Percentiles rank a stretch among this genome's conserved stretches.
These are phyloP conservation scores for Helogale parvula DNA, from an alignment of 2,113 vertebrate species.

Conservation along the genomic window DNA sequence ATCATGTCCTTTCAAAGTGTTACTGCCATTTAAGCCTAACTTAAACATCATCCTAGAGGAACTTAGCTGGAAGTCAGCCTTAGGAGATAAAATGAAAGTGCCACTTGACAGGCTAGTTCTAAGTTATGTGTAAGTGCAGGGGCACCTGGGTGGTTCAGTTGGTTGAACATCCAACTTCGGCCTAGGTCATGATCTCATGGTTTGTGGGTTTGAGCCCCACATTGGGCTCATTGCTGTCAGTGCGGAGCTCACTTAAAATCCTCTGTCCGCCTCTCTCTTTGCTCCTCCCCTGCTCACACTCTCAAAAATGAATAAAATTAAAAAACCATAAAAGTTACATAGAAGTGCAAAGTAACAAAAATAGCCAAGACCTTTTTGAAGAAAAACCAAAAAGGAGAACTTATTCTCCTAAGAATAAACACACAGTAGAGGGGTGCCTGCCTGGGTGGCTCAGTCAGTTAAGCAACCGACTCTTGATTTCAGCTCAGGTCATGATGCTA, in stretches of 20 bases:
- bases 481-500: no score
- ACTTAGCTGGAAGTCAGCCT: constrained; percentile 2
- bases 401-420: neutral
- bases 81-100: neutral
- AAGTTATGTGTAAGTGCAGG: neutral
- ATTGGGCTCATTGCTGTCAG: no score
- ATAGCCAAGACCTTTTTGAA: neutral
- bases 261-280: no score
- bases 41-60: neutral
- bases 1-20: neutral
- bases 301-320: no score
- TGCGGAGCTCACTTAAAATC: no score
- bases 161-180: no score
- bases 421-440: neutral
- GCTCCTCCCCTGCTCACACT: no score
- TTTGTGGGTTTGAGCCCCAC: no score
- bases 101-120: neutral
- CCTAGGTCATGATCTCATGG: no score
- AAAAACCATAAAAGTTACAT: neutral
- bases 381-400: neutral
- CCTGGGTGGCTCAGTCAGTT: no score
- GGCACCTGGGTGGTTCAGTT: no score
- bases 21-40: neutral
- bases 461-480: no score
- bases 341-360: neutral